phyloP scores from a whole-genome alignment of 2,888 invertebrate species.

The Ophonus ardosiacus region DNA sequence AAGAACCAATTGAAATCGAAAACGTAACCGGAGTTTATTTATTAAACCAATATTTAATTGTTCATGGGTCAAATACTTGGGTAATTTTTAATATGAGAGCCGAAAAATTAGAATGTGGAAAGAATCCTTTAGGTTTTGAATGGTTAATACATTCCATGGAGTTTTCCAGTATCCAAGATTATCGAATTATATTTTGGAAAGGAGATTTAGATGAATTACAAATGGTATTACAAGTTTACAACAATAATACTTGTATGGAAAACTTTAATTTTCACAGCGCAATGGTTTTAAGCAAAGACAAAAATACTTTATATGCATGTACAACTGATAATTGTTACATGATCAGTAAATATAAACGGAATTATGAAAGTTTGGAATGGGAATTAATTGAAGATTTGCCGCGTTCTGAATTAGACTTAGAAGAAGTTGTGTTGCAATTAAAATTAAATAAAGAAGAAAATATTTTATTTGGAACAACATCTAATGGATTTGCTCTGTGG shows the following conservation, averaged over 20 bases:
- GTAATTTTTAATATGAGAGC: slow-evolving; percentile 88
- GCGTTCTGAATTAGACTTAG: slow-evolving; percentile 83
- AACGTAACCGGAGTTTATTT: slow-evolving; percentile 82
- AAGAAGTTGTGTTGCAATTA: slow-evolving; percentile 88
- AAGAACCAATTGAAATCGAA: slow-evolving; percentile 66
- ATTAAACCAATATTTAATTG: slow-evolving; percentile 84
- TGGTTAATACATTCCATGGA: slow-evolving; percentile 91
- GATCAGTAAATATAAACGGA: slow-evolving; percentile 75
- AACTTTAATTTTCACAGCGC: slow-evolving; percentile 82
- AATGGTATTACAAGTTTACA: slow-evolving; percentile 82
- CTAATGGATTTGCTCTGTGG: slow-evolving; percentile 91
- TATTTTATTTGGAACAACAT: slow-evolving; percentile 88
- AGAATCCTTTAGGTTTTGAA: slow-evolving; percentile 76
- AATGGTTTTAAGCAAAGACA: slow-evolving; percentile 83
- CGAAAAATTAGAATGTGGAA: slow-evolving; percentile 80
- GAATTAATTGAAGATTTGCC: slow-evolving; percentile 80
- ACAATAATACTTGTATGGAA: slow-evolving; percentile 77
- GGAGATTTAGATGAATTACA: slow-evolving; percentile 87
- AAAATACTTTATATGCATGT: slow-evolving; percentile 84
- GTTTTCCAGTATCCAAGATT: slow-evolving; percentile 83
- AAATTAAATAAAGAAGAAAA: slow-evolving; percentile 90
- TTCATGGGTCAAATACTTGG: slow-evolving; percentile 88
- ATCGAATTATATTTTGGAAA: slow-evolving; percentile 88
- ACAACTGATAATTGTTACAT: slow-evolving; percentile 80
- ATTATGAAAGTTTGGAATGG: slow-evolving; percentile 81